A percentile compares a stretch with the other conserved stretches of the same genome.
These are phyloP conservation scores for Hemiprocne comata DNA, from an alignment of 2,113 vertebrate species.

Conservation along the genomic window DNA sequence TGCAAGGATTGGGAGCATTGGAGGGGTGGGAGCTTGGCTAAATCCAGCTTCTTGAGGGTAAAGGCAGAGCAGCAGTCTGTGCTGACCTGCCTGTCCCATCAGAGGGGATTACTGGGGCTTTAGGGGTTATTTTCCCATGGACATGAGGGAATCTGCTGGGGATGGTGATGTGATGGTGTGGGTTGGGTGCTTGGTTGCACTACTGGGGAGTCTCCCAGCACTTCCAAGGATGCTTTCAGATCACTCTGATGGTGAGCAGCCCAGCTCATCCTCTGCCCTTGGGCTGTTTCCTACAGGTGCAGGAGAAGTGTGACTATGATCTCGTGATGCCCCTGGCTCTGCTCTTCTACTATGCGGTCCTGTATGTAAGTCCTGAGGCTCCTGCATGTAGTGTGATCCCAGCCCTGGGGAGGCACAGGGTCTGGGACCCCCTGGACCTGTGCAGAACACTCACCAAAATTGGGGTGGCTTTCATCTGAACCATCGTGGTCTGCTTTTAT, in stretches of 20 bases:
- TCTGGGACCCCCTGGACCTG: fast-evolving
- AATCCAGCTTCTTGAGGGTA: fast-evolving
- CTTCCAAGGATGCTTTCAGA: not conserved
- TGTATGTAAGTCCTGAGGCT: slow-evolving; percentile 80
- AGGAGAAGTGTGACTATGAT: slow-evolving; percentile 89
- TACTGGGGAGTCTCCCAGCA: fast-evolving
- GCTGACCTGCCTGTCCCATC: not conserved
- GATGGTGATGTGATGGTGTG: fast-evolving
- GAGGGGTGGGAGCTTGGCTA: not conserved
- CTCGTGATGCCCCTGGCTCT: slow-evolving; percentile 88
- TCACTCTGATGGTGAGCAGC: fast-evolving
- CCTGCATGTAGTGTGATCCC: not conserved
- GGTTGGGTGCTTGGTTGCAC: fast-evolving
- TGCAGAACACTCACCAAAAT: not conserved
- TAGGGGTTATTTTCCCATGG: fast-evolving
- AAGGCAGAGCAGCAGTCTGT: not conserved
- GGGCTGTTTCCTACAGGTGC: slow-evolving; percentile 78
- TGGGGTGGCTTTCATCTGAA: fast-evolving
- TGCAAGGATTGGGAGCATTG: not conserved
- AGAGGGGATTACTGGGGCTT: not conserved
- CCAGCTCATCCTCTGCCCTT: not conserved
- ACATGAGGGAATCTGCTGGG: not conserved
- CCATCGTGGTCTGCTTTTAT: not conserved
- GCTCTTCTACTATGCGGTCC: slow-evolving; percentile 90
- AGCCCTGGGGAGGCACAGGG: fast-evolving